Conservation (phyloP, 2,113 vertebrate species). For the Antechinus flavipes region DNA sequence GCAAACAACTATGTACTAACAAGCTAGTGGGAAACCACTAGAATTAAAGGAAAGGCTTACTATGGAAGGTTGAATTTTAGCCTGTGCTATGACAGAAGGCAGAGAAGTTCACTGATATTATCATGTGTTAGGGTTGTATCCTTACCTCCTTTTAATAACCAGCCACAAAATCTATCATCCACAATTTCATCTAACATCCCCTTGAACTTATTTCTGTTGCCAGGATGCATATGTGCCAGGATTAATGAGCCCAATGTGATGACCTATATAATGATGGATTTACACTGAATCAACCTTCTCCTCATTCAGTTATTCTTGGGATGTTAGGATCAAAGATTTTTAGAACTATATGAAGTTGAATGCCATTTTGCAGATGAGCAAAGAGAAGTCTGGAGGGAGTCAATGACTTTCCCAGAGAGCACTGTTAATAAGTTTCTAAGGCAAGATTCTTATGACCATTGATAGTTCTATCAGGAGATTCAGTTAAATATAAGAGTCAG, state of each 20-base stretch:
- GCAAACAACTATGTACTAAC: neutral
- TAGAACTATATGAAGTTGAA: neutral
- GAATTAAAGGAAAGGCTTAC: neutral
- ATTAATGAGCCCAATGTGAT: neutral
- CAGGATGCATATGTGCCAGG: neutral
- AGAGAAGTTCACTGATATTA: neutral
- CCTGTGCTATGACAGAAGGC: neutral
- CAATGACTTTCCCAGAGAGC: neutral
- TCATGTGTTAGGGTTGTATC: neutral
- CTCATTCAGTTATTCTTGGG: neutral
- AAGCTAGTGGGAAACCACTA: neutral
- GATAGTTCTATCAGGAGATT: neutral
- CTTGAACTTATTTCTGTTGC: neutral
- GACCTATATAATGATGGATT: neutral
- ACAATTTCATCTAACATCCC: neutral
- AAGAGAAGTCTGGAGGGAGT: neutral
- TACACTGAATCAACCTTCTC: neutral
- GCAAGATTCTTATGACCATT: neutral
- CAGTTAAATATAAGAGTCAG: neutral
- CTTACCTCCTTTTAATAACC: neutral
- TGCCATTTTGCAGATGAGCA: neutral
- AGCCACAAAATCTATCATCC: neutral
- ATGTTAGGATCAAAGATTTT: neutral
- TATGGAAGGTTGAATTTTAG: neutral
- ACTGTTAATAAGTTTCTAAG: neutral